Conservation (phyloP, 2,113 vertebrate genomes). For the Istiophorus platypterus region DNA sequence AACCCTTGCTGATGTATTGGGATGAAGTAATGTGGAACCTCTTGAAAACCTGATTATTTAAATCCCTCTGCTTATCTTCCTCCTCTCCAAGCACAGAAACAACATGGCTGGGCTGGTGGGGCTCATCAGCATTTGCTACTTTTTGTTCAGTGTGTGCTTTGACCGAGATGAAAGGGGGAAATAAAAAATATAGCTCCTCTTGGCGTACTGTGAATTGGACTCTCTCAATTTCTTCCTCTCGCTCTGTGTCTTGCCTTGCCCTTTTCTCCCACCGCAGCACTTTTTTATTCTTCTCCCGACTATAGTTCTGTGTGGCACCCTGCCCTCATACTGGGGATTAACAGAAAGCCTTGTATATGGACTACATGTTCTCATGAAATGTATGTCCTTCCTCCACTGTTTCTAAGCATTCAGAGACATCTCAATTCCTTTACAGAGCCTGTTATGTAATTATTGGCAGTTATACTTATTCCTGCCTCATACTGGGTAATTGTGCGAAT, state of each 20-base stretch:
- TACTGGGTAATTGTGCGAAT: constrained; percentile 31
- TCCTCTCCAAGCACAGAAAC: constrained; percentile 35
- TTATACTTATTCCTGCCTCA: constrained; percentile 36
- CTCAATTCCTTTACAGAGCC: constrained; percentile 32
- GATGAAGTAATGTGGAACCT: constrained; percentile 1
- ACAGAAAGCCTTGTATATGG: constrained; percentile 24
- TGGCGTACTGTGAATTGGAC: constrained; percentile 30
- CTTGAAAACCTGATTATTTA: constrained; percentile 38
- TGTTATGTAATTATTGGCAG: constrained; percentile 48
- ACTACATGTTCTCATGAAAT: constrained; percentile 40
- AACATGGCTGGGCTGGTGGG: not conserved
- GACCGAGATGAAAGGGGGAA: constrained; percentile 60
- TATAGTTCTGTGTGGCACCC: constrained; percentile 17
- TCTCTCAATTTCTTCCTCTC: constrained; percentile 24
- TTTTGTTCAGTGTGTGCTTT: constrained; percentile 61
- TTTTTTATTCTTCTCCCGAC: constrained; percentile 42
- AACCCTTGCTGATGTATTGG: not conserved
- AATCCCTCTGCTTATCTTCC: constrained; percentile 34
- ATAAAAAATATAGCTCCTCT: constrained; percentile 46
- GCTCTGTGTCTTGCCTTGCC: constrained; percentile 22
- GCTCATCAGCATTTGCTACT: constrained; percentile 49
- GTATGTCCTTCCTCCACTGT: constrained; percentile 24
- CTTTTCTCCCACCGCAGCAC: constrained; percentile 24
- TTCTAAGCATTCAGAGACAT: constrained; percentile 58
- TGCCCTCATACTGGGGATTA: constrained; percentile 43